Percentiles rank a stretch among this genome's conserved stretches.
phyloP scores from a whole-genome alignment of 2,797 vertebrate genomes.

The Margarornis squamiger region DNA sequence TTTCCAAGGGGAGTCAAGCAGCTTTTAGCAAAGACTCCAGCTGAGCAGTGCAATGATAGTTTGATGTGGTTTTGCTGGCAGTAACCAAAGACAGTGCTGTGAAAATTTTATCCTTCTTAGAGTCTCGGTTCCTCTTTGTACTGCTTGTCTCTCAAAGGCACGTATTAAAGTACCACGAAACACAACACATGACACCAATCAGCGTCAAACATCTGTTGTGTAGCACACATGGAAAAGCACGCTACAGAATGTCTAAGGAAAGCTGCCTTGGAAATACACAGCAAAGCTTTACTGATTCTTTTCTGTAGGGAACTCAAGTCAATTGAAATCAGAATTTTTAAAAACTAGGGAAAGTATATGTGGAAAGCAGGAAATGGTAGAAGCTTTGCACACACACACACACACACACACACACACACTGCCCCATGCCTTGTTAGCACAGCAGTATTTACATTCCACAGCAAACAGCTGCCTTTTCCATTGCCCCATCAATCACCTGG shows the following conservation, averaged over 20 bases:
- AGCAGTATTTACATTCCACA: not conserved
- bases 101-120: not conserved
- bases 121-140: not conserved
- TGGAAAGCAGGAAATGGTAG: not conserved
- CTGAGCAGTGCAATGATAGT: not conserved
- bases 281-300: constrained; percentile 21
- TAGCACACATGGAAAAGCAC: constrained; percentile 60
- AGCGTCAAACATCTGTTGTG: constrained; percentile 73
- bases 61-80: constrained; percentile 9
- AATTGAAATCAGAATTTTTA: not conserved
- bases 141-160: constrained; percentile 42
- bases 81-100: not conserved
- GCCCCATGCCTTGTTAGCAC: not conserved
- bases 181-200: constrained; percentile 43
- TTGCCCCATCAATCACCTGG: not conserved
- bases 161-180: constrained; percentile 53
- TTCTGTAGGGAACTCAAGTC: constrained; percentile 9
- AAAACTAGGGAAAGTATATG: not conserved
- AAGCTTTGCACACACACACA: not conserved
- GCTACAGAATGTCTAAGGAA: constrained; percentile 60
- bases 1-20: not conserved
- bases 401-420: too few species aligned
- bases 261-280: constrained; percentile 53
- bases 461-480: not conserved
- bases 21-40: not conserved